Evolutionary conservation across 2,113 vertebrate species (phyloP).

Genomic region (Willisornis vidua): DNA sequence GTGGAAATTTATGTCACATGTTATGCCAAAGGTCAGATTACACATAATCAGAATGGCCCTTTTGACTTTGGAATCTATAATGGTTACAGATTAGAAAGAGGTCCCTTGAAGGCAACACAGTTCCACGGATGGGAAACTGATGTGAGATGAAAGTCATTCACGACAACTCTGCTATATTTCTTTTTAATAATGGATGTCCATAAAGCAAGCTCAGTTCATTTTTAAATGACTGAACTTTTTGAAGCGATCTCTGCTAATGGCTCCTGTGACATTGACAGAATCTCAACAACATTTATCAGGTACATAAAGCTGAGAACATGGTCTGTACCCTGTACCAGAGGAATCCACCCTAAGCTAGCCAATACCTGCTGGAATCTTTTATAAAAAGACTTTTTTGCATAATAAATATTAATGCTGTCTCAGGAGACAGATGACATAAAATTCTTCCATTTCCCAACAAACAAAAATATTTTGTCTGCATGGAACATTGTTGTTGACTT

Average conservation of each 20-base stretch:
- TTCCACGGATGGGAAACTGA: conserved; percentile 2
- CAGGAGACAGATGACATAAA: conserved; percentile 54
- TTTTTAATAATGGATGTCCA: conserved; percentile 40
- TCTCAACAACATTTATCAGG: conserved; percentile 50
- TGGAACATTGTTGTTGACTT: conserved; percentile 38
- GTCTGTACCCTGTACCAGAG: conserved; percentile 2
- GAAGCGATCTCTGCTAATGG: conserved; percentile 55
- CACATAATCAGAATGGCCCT: conserved; percentile 33
- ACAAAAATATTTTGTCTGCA: conserved; percentile 64
- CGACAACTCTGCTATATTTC: conserved; percentile 37
- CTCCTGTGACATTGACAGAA: conserved; percentile 44
- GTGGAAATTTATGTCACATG: conserved; percentile 40
- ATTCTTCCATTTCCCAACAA: conserved; percentile 37
- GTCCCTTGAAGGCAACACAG: background rate
- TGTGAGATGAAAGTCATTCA: conserved; percentile 50
- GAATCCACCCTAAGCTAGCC: background rate
- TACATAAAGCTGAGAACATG: conserved; percentile 13
- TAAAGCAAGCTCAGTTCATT: conserved; percentile 47
- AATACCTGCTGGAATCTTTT: background rate
- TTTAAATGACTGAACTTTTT: conserved; percentile 53
- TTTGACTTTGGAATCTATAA: conserved; percentile 42
- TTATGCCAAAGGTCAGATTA: conserved; percentile 57
- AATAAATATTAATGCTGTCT: conserved; percentile 62
- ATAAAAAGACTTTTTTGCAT: background rate
- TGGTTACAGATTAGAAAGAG: conserved; percentile 39